Conservation (phyloP, 2,888 invertebrate species). For the Euplagia quadripunctaria region DNA sequence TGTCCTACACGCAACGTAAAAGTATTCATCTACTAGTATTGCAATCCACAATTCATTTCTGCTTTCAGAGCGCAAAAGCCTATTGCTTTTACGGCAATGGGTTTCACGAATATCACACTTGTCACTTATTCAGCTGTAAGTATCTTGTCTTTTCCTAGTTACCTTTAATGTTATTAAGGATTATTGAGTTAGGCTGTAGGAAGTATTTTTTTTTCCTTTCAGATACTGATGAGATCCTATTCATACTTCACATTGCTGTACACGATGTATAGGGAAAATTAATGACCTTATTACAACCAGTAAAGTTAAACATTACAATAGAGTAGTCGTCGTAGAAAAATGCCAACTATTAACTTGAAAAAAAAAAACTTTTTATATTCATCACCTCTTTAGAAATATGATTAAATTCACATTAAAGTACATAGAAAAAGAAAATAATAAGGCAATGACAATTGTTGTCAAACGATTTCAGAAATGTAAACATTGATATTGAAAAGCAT, state of each 20-base stretch:
- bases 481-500: background rate
- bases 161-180: background rate
- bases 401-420: background rate
- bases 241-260: conserved; percentile 82
- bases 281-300: conserved; percentile 21
- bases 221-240: conserved; percentile 81
- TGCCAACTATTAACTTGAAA: background rate
- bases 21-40: conserved; percentile 8
- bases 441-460: background rate
- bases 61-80: conserved; percentile 78
- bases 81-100: conserved; percentile 82
- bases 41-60: background rate
- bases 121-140: conserved; percentile 80
- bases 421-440: background rate
- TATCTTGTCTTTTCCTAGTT: conserved; percentile 7
- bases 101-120: conserved; percentile 78
- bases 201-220: conserved; percentile 54
- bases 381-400: background rate
- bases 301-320: background rate
- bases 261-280: conserved; percentile 79
- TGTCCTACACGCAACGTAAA: conserved; percentile 16
- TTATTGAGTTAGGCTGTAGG: background rate
- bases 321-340: background rate
- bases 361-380: background rate
- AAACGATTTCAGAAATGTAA: conserved; percentile 1